These are phyloP conservation scores for Branchinecta sandiegonensis DNA, from an alignment of 2,888 invertebrate genomes.

Conservation along the genomic window DNA sequence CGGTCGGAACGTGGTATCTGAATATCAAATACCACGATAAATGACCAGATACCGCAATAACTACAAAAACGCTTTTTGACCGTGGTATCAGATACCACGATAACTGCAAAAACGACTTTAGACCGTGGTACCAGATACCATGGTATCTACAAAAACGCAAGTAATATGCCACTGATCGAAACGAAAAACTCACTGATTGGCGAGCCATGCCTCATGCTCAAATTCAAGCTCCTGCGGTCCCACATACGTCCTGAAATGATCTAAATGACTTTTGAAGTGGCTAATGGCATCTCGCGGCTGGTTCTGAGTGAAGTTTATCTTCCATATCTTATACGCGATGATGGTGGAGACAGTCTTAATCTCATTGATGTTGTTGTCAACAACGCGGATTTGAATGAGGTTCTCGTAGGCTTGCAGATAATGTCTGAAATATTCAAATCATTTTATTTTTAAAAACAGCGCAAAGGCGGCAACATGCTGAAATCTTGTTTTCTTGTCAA, in stretches of 20 bases:
- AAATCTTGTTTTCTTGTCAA: slow-evolving; percentile 9
- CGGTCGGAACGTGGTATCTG: too few relatives aligned
- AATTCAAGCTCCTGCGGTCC: slow-evolving; percentile 74
- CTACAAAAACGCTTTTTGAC: too few relatives aligned
- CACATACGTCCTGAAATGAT: slow-evolving; percentile 60
- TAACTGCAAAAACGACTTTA: too few relatives aligned
- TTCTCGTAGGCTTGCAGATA: slow-evolving; percentile 72
- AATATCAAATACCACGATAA: too few relatives aligned
- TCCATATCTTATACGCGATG: slow-evolving; percentile 88
- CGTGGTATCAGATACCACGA: too few relatives aligned
- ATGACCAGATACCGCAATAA: too few relatives aligned
- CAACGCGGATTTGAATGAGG: slow-evolving; percentile 69
- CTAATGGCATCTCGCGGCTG: slow-evolving; percentile 85
- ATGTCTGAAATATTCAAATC: slow-evolving; percentile 33
- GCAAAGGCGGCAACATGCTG: slow-evolving; percentile 22
- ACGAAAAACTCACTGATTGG: slow-evolving; percentile 57
- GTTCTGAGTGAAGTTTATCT: slow-evolving; percentile 72
- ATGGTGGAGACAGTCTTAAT: slow-evolving; percentile 88
- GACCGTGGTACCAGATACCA: too few relatives aligned
- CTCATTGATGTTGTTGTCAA: slow-evolving; percentile 81
- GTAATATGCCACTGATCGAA: too few relatives aligned
- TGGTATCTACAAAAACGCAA: too few relatives aligned
- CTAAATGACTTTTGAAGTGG: slow-evolving; percentile 81
- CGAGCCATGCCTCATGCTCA: slow-evolving; percentile 91
- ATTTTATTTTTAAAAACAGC: too few relatives aligned